Base-by-base conservation (phyloP, 1,140 invertebrate genomes). In the Liolophura sinensis region DNA sequence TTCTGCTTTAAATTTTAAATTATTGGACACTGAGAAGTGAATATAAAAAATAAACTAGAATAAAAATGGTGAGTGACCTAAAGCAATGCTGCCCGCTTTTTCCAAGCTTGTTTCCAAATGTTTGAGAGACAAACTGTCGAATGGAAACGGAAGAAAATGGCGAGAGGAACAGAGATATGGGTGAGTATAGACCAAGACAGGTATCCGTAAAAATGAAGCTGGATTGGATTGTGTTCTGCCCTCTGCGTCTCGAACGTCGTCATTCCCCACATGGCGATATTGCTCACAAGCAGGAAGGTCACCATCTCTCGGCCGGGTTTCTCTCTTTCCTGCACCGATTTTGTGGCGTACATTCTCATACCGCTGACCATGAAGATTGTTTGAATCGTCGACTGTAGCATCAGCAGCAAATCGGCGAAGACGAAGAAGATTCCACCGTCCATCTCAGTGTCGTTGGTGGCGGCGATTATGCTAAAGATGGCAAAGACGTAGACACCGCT, bases 241-340 rank as follows among this genome's bases (percentile, higher is more conserved):
- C 68, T 64, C 62, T 78, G 75, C 6, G 73, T 75, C 63, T 80
- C 76, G 67, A 82, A 78, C 14, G 78, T 75, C 52, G 76, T 77
- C 31, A 81, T 67, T 6, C 69, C 73, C 79, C 79, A 83, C 64
- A 83, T 65, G 12, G 78, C 75, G 64, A 80, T 72, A 82, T 98
- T 98, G 85, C 93, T 94, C 78, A 98, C 94, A 20, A 97, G 88
- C 54, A 98, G 86, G 87, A 97, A 97, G 49, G 95, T 97, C 46
- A 98, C 94, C 57, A 96, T 90, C 84, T 98, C 95, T 63, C 95
- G 89, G 0, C 95, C 96, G 1, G 95, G 95, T 85, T 97, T 97
- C 77, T 91, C 93, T 68, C 93, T 89, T 78, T 96, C 93, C 75
- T 97, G 94, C 83, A 95, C 93, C 0, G 92, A 91, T 47, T 95